Conservation (phyloP, 2,888 invertebrate species). For the Phymatocera aterrima region DNA sequence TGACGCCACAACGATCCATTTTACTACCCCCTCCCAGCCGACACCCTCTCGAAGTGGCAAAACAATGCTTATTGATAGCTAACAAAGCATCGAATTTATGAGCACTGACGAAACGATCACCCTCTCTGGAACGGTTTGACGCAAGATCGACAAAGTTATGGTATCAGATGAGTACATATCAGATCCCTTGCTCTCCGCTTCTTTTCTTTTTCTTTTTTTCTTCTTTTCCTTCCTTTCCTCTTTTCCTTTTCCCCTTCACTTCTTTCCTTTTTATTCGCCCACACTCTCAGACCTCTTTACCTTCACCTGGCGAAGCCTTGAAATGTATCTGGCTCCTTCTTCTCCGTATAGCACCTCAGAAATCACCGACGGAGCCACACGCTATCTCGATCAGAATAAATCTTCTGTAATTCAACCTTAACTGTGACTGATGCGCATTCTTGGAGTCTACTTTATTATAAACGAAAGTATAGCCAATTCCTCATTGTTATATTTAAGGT, state of each 20-base stretch:
- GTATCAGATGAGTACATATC: background rate
- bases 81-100: conserved; percentile 34
- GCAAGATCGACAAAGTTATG: conserved; percentile 29
- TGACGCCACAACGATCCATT: conserved; percentile 29
- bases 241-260: background rate
- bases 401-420: conserved; percentile 59
- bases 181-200: background rate
- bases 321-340: conserved; percentile 51
- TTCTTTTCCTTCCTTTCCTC: background rate
- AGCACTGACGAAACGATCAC: conserved; percentile 29
- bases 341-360: conserved; percentile 18
- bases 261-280: conserved; percentile 11
- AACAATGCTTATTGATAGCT: conserved; percentile 37
- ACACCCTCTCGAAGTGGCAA: conserved; percentile 27
- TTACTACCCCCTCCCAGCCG: conserved; percentile 1
- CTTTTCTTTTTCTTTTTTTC: background rate
- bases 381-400: conserved; percentile 67
- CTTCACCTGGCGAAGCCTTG: conserved; percentile 22
- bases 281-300: background rate
- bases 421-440: conserved; percentile 38
- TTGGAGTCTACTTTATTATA: conserved; percentile 31
- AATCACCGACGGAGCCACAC: conserved; percentile 42
- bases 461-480: conserved; percentile 22
- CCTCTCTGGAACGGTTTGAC: conserved; percentile 22
- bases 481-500: conserved; percentile 30